Conservation (phyloP, 2,888 invertebrate genomes). For the Leptinotarsa juncta region DNA sequence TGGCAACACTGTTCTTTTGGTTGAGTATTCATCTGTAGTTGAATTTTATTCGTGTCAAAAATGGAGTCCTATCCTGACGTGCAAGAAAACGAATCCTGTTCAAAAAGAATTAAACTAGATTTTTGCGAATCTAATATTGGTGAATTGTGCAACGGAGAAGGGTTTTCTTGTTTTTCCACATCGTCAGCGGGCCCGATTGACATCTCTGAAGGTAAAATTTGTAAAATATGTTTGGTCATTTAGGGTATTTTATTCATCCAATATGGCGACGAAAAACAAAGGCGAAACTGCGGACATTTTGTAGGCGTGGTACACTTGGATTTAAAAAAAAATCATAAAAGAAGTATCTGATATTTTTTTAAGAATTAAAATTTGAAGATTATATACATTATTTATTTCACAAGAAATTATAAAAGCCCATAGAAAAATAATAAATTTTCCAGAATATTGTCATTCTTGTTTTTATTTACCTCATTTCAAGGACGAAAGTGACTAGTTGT, state of each 20-base stretch:
- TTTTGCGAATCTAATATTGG: slow-evolving; percentile 58
- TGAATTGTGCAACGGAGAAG: slow-evolving; percentile 62
- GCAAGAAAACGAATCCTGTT: slow-evolving; percentile 64
- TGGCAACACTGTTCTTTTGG: no score
- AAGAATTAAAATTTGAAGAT: slow-evolving; percentile 14
- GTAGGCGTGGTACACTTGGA: slow-evolving; percentile 63
- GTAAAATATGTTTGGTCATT: slow-evolving; percentile 65
- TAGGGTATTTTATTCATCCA: slow-evolving; percentile 62
- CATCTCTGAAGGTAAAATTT: slow-evolving; percentile 65
- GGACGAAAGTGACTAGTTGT: slow-evolving; percentile 42
- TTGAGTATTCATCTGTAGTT: slow-evolving; percentile 13
- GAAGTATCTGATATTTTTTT: slow-evolving; percentile 9
- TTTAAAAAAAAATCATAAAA: slow-evolving; percentile 27
- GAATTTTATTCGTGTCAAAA: slow-evolving; percentile 65
- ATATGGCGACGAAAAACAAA: slow-evolving; percentile 64
- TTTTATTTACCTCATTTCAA: slow-evolving; percentile 56
- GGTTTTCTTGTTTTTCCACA: slow-evolving; percentile 62
- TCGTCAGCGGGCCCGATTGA: slow-evolving; percentile 59
- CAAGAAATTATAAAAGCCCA: slow-evolving; percentile 33
- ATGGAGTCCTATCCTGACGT: slow-evolving; percentile 66
- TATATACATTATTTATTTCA: slow-evolving; percentile 8
- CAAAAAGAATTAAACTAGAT: slow-evolving; percentile 65
- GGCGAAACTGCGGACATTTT: slow-evolving; percentile 63
- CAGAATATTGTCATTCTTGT: slow-evolving; percentile 43
- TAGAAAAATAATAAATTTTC: slow-evolving; percentile 11